Base-by-base conservation (phyloP, 1,140 invertebrate genomes). In the Apis laboriosa region DNA sequence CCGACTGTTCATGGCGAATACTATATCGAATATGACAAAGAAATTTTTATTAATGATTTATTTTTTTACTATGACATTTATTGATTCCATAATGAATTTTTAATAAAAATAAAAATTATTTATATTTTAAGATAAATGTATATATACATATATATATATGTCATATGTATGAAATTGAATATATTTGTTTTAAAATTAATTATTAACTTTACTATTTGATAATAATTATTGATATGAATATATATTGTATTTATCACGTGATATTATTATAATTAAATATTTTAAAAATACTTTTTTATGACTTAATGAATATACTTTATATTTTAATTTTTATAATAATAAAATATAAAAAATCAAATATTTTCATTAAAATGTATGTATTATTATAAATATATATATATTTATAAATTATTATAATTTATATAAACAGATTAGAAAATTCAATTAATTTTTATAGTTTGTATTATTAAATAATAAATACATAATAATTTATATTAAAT, bases 1-100 rank as follows among this genome's bases (percentile, higher is more conserved):
- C 79, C 66, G 67, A 64, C 24, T 71, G 60, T 86, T 87, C 72
- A 89, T 87, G 88, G 83, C 88, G 82, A 83, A 63, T 60, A 61
- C 53, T 68, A 61, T 28, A 28, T 9, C 64, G 72, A 84, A 81
- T 76, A 17, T 82, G 86, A 88, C 84, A 89, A 85, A 82, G 81
- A 72, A 73, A 83, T 83, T 84, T 43, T 73, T 81, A 28, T 55
- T 60, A 17, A 55, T 21, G 63, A 77, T 28, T 74, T 58, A 12
- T 15, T 66, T 60, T 34, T 7, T 17, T 13, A 28, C 17, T 67
- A 43, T 17, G 8, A 60, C 21, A 56, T 58, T 67, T 61, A 1
- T 21, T n/a, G 17, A 13, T 17, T 2, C 60, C 61, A 15, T 43
- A 61, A 58, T 11, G 1, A 61, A 68, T 61, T 53, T 1, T 11